Base-by-base conservation (phyloP, 2,888 invertebrate species). In the Cordilura impudica region DNA sequence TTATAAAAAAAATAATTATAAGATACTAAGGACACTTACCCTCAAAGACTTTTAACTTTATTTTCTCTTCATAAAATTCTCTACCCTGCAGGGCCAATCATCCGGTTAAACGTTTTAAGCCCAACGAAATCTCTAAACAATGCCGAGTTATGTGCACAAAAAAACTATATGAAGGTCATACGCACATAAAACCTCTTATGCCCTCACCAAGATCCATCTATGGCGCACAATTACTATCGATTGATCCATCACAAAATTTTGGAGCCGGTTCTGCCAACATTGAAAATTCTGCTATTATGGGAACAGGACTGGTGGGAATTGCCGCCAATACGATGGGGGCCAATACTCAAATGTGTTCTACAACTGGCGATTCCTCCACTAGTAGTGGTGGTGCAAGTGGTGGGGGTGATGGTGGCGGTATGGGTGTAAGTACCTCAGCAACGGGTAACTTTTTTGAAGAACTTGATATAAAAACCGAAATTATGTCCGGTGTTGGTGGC, bases 101-200 rank as follows among this genome's bases (percentile, higher is more conserved):
- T 91, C 97, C 97, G 0, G 95, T 97, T 78, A 98, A 97, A 90
- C 94, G 95, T 85, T 95, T 96, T 90, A 95, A 96, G 90, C 91
- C 92, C 31, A 92, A 89, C 56, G 90, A 92, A 84, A 89, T 91
- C 84, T 86, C 89, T 35, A 91, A 91, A 81, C 89, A 85, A 67
- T 84, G 85, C 83, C 85, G 86, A 56, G 88, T 89, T 56, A 87
- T 90, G 82, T 88, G 90, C 66, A 87, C 88, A 79, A 87, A 87
- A 85, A 87, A 93, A 88, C 91, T 94, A 81, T 94, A 94, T 90
- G 93, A 92, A 66, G 92, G 92, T 0, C 93, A 93, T 87, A 89
- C 91, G 89, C 89, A 91, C 74, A 87, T 89, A 16, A 91, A 90
- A 80, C 89, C 90, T 7, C 86, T 90, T 39, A 91, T 91, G 87